Conservation (phyloP, 2,113 vertebrate genomes). For the Mola mola region DNA sequence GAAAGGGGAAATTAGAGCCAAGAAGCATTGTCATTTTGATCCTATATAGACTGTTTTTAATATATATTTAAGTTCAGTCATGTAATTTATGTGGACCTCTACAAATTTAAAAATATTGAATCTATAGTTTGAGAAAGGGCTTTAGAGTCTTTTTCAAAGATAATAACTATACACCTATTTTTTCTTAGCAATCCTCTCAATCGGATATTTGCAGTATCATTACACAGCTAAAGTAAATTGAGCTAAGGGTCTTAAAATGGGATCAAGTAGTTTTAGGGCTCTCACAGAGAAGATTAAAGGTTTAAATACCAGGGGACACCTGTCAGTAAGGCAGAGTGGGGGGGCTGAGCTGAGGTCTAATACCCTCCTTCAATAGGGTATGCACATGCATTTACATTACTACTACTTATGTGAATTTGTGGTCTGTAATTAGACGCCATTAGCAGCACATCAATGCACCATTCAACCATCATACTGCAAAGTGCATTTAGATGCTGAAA, state of each 20-base stretch:
- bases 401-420: slow-evolving; percentile 5
- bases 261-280: slow-evolving; percentile 56
- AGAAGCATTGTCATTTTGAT: too few relatives aligned
- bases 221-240: slow-evolving; percentile 58
- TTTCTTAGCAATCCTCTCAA: slow-evolving; percentile 23
- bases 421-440: slow-evolving; percentile 2
- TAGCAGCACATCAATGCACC: slow-evolving; percentile 3
- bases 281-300: slow-evolving; percentile 63
- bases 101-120: slow-evolving; percentile 28
- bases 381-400: too few relatives aligned
- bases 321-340: slow-evolving; percentile 35
- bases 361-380: slow-evolving; percentile 36
- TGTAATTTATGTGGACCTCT: slow-evolving; percentile 1
- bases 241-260: slow-evolving; percentile 62
- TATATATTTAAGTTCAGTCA: slow-evolving; percentile 23
- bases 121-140: slow-evolving; percentile 15
- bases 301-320: slow-evolving; percentile 50
- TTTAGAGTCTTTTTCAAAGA: slow-evolving; percentile 31
- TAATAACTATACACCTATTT: slow-evolving; percentile 25
- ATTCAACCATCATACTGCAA: not conserved
- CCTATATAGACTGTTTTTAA: too few relatives aligned
- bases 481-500: not conserved
- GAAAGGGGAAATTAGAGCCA: slow-evolving; percentile 14
- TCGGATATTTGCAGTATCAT: slow-evolving; percentile 53
- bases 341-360: slow-evolving; percentile 27